These are phyloP conservation scores for Lochmaea capreae DNA, from an alignment of 2,888 invertebrate genomes.

Conservation along the genomic window DNA sequence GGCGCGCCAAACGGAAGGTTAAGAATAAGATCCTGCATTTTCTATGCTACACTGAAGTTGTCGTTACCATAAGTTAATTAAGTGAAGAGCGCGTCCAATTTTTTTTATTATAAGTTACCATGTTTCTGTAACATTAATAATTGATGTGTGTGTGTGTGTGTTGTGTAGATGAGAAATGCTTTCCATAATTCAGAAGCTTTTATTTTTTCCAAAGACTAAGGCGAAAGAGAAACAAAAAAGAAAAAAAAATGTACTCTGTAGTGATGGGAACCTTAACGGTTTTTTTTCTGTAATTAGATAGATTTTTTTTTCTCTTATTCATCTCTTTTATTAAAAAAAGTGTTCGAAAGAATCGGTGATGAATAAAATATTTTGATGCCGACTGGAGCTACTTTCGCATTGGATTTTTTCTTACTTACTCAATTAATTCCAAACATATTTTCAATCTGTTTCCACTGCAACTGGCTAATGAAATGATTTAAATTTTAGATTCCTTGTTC, in stretches of 20 bases:
- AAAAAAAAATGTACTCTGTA: slow-evolving; percentile 16
- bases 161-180: slow-evolving; percentile 17
- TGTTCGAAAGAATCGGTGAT: neutral
- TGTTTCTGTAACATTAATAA: slow-evolving; percentile 10
- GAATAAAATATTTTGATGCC: neutral
- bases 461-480: neutral
- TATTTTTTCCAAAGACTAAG: slow-evolving; percentile 9
- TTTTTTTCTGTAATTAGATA: slow-evolving; percentile 19
- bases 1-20: no score
- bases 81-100: neutral
- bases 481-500: neutral
- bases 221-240: slow-evolving; percentile 10
- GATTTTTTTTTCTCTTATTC: slow-evolving; percentile 1
- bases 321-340: slow-evolving; percentile 11
- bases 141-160: neutral
- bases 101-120: slow-evolving; percentile 2
- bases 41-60: no score
- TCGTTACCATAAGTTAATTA: no score
- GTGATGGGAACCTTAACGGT: slow-evolving; percentile 16
- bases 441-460: no score
- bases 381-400: no score
- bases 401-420: no score
- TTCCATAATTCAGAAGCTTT: slow-evolving; percentile 13
- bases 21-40: no score
- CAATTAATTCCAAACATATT: no score